Evolutionary conservation across 1,140 invertebrate species (phyloP).

Genomic region (Drosophila kepulauana): DNA sequence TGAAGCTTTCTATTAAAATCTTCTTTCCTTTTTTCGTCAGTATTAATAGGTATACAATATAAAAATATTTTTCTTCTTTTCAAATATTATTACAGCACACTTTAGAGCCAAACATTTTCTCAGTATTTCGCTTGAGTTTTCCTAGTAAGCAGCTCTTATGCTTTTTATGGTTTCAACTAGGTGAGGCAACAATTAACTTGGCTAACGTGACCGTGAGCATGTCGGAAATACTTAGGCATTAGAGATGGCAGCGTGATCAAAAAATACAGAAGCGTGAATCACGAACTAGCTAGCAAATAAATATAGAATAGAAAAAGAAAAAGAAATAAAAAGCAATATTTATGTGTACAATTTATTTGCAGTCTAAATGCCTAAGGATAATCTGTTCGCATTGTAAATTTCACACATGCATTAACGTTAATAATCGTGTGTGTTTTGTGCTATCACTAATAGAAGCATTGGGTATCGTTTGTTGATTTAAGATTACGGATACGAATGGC

Average conservation of each 20-base stretch:
- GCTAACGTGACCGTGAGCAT: constrained; percentile 20
- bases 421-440: background rate
- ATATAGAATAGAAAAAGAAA: background rate
- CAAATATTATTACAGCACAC: background rate
- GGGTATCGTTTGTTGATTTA: constrained; percentile 33
- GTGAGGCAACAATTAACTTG: constrained; percentile 31
- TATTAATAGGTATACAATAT: background rate
- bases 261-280: background rate
- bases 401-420: background rate
- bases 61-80: background rate
- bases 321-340: background rate
- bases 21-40: background rate
- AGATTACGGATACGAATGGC: constrained; percentile 12
- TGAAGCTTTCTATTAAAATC: too few species aligned
- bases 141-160: background rate
- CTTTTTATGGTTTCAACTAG: constrained; percentile 13
- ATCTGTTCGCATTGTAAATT: background rate
- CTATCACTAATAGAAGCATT: constrained; percentile 14
- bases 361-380: too few species aligned
- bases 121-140: background rate
- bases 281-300: background rate
- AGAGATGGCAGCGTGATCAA: constrained; percentile 11
- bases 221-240: constrained; percentile 29
- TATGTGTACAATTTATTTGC: background rate
- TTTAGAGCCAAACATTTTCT: background rate